Conservation (phyloP, 2,113 vertebrate genomes). For the Gymnorhina tibicen region DNA sequence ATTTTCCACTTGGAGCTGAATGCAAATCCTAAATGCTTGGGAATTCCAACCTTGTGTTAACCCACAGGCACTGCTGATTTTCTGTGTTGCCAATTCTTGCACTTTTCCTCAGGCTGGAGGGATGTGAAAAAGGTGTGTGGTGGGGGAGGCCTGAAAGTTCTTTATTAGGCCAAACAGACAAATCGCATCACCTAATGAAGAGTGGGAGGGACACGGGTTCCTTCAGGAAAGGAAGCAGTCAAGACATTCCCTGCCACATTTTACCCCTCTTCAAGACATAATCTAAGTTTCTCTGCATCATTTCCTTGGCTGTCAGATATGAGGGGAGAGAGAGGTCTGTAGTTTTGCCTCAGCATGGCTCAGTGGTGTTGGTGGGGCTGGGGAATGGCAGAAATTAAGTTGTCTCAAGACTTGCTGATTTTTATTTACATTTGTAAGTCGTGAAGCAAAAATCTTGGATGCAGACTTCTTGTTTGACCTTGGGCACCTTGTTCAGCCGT, state of each 20-base stretch:
- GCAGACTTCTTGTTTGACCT: neutral
- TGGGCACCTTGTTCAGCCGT: neutral
- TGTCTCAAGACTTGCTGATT: neutral
- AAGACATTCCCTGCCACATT: fast-evolving
- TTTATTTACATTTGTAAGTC: neutral
- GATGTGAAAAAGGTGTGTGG: neutral
- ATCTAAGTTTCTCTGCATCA: neutral
- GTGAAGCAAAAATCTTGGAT: neutral
- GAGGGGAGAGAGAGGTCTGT: neutral
- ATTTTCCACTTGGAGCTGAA: neutral
- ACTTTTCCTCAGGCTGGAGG: neutral
- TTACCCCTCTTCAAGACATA: neutral
- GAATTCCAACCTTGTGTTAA: neutral
- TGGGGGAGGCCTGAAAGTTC: neutral
- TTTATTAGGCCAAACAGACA: neutral
- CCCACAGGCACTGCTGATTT: neutral
- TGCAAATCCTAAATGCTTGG: neutral
- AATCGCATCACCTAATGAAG: neutral
- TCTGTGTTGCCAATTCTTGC: neutral
- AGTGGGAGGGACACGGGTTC: neutral
- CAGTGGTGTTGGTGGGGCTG: fast-evolving
- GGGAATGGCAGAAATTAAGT: neutral
- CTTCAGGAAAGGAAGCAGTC: neutral
- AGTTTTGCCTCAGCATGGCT: neutral
- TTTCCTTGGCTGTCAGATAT: neutral